Conservation (phyloP, 2,888 invertebrate genomes). For the Eupithecia dodoneata region DNA sequence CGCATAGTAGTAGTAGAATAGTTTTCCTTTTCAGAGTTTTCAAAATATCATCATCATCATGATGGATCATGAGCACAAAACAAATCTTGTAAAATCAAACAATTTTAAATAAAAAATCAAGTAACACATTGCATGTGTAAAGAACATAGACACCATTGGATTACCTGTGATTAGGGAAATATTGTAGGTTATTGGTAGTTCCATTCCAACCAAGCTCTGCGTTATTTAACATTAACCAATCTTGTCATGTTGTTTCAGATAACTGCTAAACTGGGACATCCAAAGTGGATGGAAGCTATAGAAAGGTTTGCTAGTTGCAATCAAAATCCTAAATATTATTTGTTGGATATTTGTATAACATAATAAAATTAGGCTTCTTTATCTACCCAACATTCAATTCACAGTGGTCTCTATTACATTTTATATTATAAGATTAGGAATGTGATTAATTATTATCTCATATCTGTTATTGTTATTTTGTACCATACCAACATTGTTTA, state of each 20-base stretch:
- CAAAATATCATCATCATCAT: no score
- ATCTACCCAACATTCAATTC: not conserved
- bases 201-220: not conserved
- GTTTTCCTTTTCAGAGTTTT: not conserved
- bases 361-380: not conserved
- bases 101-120: not conserved
- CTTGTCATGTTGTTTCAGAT: slow-evolving; percentile 44
- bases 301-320: slow-evolving; percentile 8
- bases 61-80: not conserved
- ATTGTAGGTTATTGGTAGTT: not conserved
- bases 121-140: not conserved
- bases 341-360: not conserved
- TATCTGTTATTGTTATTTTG: not conserved
- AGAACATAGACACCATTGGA: not conserved
- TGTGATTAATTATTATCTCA: not conserved
- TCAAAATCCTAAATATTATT: slow-evolving; percentile 17
- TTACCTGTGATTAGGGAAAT: not conserved
- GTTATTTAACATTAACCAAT: not conserved
- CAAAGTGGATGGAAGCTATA: slow-evolving; percentile 51
- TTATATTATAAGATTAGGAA: not conserved
- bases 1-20: not conserved
- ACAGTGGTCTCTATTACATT: not conserved
- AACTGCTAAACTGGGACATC: slow-evolving; percentile 54
- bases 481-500: not conserved
- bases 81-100: not conserved